These are phyloP conservation scores for Anoplolepis gracilipes DNA, from an alignment of 1,140 invertebrate species.

Conservation along the genomic window DNA sequence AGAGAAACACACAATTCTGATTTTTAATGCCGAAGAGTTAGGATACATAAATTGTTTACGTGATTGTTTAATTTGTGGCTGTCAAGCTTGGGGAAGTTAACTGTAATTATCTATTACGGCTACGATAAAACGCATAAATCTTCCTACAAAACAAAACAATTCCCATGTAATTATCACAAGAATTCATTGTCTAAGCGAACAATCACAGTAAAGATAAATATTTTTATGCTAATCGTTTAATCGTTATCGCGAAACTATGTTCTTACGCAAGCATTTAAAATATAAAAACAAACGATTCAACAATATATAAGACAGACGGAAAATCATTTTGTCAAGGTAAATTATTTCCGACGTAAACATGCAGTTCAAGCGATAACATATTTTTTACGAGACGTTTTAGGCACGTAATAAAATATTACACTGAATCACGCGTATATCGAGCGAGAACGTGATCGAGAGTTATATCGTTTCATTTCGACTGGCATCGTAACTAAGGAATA, in stretches of 20 bases:
- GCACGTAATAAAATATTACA: background rate
- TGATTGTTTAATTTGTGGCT: slow-evolving; percentile 29
- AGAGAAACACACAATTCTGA: background rate
- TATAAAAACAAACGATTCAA: background rate
- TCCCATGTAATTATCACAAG: slow-evolving; percentile 44
- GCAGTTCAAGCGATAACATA: background rate
- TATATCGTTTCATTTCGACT: background rate
- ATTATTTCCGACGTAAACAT: background rate
- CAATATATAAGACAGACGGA: background rate
- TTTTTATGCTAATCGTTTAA: slow-evolving; percentile 36
- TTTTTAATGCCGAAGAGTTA: background rate
- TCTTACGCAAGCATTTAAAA: slow-evolving; percentile 11
- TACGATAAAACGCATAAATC: slow-evolving; percentile 33
- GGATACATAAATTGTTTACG: slow-evolving; percentile 12
- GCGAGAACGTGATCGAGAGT: background rate
- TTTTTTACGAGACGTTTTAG: background rate
- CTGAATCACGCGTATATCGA: background rate
- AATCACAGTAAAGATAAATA: slow-evolving; percentile 7
- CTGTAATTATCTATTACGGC: slow-evolving; percentile 10
- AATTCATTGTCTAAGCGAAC: slow-evolving; percentile 6
- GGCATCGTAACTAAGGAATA: too few species aligned
- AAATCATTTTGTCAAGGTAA: background rate
- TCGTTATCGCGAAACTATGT: background rate
- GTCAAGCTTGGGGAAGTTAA: slow-evolving; percentile 3
- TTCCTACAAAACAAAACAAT: slow-evolving; percentile 32